These are phyloP conservation scores for Dynastes grantii DNA, from an alignment of 2,888 invertebrate species.

Conservation along the genomic window DNA sequence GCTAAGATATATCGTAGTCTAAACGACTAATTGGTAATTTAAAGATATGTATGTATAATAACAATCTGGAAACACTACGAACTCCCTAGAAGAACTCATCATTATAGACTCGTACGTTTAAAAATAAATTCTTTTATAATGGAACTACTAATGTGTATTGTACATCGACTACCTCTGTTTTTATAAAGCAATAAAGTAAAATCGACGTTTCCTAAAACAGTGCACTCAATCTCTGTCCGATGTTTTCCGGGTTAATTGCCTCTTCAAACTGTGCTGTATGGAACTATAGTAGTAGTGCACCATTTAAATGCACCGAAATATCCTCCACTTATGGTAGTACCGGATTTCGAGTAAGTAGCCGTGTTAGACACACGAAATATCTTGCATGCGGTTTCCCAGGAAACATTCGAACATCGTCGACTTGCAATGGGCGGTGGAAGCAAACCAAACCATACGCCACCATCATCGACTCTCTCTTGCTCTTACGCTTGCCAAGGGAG, in stretches of 20 bases:
- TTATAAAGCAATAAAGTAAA: neutral
- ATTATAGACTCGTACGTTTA: no score
- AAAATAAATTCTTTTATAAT: no score
- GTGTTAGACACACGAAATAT: constrained; percentile 43
- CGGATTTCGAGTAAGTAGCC: constrained; percentile 44
- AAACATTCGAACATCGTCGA: constrained; percentile 37
- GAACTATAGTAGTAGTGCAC: neutral
- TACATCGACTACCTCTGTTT: no score
- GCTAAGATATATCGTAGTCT: no score
- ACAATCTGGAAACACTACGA: no score
- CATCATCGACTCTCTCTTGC: constrained; percentile 21
- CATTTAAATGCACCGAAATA: constrained; percentile 40
- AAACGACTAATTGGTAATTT: no score
- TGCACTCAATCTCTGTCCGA: constrained; percentile 2
- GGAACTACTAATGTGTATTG: no score
- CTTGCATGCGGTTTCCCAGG: constrained; percentile 39
- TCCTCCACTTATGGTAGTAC: constrained; percentile 7
- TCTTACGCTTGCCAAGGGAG: neutral
- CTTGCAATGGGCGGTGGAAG: constrained; percentile 24
- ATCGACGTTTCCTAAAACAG: neutral
- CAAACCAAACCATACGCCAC: constrained; percentile 9
- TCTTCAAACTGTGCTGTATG: constrained; percentile 16
- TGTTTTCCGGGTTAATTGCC: constrained; percentile 35
- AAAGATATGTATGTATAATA: no score
- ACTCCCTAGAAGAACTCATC: no score